Evolutionary conservation across 2,113 vertebrate species (phyloP).

Genomic region (Egretta garzetta): DNA sequence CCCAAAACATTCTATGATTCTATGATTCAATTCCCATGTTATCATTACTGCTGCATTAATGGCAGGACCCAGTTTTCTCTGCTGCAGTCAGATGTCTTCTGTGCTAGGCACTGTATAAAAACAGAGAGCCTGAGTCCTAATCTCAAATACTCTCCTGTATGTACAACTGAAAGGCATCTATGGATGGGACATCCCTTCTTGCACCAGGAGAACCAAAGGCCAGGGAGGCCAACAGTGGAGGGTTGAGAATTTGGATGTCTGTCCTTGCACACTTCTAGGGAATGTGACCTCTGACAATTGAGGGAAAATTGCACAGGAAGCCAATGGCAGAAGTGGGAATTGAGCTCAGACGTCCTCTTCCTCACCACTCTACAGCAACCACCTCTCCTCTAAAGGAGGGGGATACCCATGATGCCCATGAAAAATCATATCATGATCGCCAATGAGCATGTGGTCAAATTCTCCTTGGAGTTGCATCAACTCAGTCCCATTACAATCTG

Average conservation of each 20-base stretch:
- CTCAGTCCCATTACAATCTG: not conserved
- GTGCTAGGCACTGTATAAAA: not conserved
- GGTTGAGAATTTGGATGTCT: not conserved
- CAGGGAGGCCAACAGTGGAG: not conserved
- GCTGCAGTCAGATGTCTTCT: not conserved
- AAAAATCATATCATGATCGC: not conserved
- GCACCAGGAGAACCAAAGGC: not conserved
- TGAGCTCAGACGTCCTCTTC: not conserved
- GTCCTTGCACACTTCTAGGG: not conserved
- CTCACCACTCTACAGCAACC: not conserved
- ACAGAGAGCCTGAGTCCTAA: not conserved
- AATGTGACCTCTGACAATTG: not conserved
- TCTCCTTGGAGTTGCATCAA: not conserved
- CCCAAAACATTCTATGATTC: no score
- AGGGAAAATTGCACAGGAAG: not conserved
- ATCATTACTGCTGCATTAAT: not conserved
- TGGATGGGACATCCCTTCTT: not conserved
- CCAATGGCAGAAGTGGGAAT: not conserved
- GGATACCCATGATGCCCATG: no score
- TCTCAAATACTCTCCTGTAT: accelerated
- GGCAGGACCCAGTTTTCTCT: not conserved
- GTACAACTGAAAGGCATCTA: not conserved
- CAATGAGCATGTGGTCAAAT: not conserved
- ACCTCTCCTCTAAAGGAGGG: not conserved
- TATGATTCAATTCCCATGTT: not conserved